Conservation (phyloP, 2,113 vertebrate genomes). For the Prunella fulvescens region DNA sequence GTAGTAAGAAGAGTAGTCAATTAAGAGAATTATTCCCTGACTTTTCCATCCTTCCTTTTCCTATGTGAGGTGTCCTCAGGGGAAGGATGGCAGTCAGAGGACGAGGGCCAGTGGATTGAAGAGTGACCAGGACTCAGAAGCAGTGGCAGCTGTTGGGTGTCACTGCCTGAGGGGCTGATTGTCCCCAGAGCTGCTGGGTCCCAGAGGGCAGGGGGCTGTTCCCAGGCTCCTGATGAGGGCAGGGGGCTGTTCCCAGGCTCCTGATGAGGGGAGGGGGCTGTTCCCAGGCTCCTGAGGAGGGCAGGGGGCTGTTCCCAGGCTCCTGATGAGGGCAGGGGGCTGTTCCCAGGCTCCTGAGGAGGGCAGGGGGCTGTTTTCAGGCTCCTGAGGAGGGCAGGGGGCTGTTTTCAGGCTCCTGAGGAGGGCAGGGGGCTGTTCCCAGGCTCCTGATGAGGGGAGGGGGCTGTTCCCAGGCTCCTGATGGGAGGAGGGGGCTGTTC, state of each 20-base stretch:
- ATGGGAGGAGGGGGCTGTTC: not conserved
- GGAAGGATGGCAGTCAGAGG: not conserved
- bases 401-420: no score
- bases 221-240: not conserved
- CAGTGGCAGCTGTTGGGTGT: fast-evolving
- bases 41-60: not conserved
- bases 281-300: no score
- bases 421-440: no score
- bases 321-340: no score
- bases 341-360: no score
- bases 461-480: no score
- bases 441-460: no score
- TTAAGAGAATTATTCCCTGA: slow-evolving; percentile 46
- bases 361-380: no score
- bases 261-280: no score
- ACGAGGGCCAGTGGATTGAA: not conserved
- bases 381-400: no score
- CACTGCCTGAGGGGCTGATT: not conserved
- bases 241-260: not conserved
- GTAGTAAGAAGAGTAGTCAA: slow-evolving; percentile 19
- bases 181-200: not conserved
- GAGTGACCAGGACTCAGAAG: not conserved
- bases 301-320: no score
- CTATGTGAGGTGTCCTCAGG: not conserved
- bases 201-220: not conserved